phyloP scores from a whole-genome alignment of 1,140 invertebrate genomes.

The Listronotus bonariensis region DNA sequence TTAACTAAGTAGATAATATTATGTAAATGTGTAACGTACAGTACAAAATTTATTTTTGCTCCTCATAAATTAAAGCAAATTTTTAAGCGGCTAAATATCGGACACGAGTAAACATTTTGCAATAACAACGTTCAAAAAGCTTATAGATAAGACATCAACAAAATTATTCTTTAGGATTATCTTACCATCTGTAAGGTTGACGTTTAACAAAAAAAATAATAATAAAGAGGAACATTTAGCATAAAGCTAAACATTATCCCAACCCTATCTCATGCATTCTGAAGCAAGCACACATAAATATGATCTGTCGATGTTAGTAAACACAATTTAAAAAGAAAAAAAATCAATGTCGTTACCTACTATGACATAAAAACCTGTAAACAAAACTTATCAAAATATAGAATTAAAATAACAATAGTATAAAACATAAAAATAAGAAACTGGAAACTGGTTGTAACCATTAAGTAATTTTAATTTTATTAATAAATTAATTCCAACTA shows the following conservation, averaged over 20 bases:
- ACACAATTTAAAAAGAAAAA: constrained; percentile 35
- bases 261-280: constrained; percentile 48
- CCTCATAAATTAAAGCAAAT: too few relatives aligned
- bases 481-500: constrained; percentile 16
- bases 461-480: constrained; percentile 6
- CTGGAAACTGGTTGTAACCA: neutral
- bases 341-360: constrained; percentile 45
- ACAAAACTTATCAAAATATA: constrained; percentile 40
- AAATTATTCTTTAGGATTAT: neutral
- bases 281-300: constrained; percentile 47
- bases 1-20: too few relatives aligned
- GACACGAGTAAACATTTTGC: too few relatives aligned
- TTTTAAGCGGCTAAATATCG: too few relatives aligned
- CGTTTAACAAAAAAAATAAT: constrained; percentile 1
- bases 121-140: neutral
- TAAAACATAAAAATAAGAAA: constrained; percentile 16
- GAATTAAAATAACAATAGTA: constrained; percentile 36
- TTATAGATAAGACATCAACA: constrained; percentile 2
- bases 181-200: neutral
- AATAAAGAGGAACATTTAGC: constrained; percentile 17
- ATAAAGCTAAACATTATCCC: constrained; percentile 37
- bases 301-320: constrained; percentile 41
- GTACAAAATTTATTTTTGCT: too few relatives aligned
- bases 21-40: too few relatives aligned
- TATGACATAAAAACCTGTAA: constrained; percentile 48